Base-by-base conservation (phyloP, 2,888 invertebrate genomes). In the Nephrotoma flavescens region DNA sequence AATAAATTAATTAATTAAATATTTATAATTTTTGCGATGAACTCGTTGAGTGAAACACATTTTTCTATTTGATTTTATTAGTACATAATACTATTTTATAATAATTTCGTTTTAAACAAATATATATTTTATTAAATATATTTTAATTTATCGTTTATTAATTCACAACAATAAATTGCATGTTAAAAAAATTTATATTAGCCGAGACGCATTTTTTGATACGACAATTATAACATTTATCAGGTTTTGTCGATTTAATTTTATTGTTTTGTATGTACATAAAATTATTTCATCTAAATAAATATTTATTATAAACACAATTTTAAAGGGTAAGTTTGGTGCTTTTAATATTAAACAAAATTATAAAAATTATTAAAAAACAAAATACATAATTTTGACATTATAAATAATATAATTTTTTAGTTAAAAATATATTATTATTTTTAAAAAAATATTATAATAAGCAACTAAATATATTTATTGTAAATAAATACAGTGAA, bases 251-350 rank as follows among this genome's bases (percentile, higher is more conserved):
- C 31, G 31, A 19, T 71, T 71, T 31, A 31, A 71, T 31, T 71
- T 71, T 44, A 52, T 71, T 31, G 19, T 19, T 31, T 31, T 31
- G 19, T 71, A 31, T 71, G 71, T 71, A 71, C 6, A 71, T 71
- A 71, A 57, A 9, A 31, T 71, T 19, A 71, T 31, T 84, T 84
- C 11, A 85, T 85, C 4, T 15, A 52, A 71, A 71, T 71, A 71
- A 71, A 71, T 31, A 31, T 31, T 31, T 31, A 31, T 31, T 31
- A 71, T 71, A 31, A 71, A 71, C 31, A 71, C 42, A 85, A 85
- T 44, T 44, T 85, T 85, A 85, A 85, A 85, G 85, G 85, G 85
- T 85, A 85, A 85, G 85, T 85, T 44, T 85, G 85, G 85, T 85
- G 85, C 85, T 85, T 85, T 44, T 85, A 85, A 85, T 85, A 84